A percentile compares a stretch with the other conserved stretches of the same genome.
These are phyloP conservation scores for Trichopoda pennipes DNA, from an alignment of 2,888 invertebrate genomes.

Conservation along the genomic window DNA sequence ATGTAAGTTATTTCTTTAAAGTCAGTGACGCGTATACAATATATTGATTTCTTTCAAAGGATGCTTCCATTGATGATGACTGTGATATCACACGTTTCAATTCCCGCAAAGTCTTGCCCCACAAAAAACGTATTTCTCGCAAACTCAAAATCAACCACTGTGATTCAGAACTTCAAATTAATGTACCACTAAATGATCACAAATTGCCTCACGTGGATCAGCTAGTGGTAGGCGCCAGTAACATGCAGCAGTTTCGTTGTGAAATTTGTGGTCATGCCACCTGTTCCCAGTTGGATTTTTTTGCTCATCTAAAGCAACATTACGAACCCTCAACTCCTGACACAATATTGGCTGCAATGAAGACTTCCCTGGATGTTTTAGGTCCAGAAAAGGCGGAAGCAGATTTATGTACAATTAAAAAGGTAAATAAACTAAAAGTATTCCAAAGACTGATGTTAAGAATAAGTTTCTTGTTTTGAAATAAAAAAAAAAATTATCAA, in stretches of 20 bases:
- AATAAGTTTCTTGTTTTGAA: too few relatives aligned
- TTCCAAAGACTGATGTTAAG: too few relatives aligned
- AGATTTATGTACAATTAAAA: constrained; percentile 63
- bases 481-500: too few relatives aligned
- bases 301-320: constrained; percentile 91
- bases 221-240: constrained; percentile 38
- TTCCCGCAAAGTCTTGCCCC: constrained; percentile 88
- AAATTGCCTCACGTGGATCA: constrained; percentile 61
- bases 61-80: constrained; percentile 67
- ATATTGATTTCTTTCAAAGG: constrained; percentile 3
- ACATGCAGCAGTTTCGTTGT: constrained; percentile 82
- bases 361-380: constrained; percentile 65
- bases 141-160: constrained; percentile 84
- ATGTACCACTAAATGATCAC: constrained; percentile 54
- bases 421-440: constrained; percentile 49
- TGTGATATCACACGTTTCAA: constrained; percentile 70
- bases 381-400: constrained; percentile 51
- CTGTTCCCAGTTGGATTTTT: constrained; percentile 90
- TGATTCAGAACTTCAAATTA: constrained; percentile 67
- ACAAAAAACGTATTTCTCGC: constrained; percentile 91
- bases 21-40: too few relatives aligned
- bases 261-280: constrained; percentile 90
- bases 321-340: constrained; percentile 84
- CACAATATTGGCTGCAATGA: constrained; percentile 67
- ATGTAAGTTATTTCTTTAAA: constrained; percentile 65